Conservation (phyloP, 2,797 vertebrate species). For the Acanthurus tractus region DNA sequence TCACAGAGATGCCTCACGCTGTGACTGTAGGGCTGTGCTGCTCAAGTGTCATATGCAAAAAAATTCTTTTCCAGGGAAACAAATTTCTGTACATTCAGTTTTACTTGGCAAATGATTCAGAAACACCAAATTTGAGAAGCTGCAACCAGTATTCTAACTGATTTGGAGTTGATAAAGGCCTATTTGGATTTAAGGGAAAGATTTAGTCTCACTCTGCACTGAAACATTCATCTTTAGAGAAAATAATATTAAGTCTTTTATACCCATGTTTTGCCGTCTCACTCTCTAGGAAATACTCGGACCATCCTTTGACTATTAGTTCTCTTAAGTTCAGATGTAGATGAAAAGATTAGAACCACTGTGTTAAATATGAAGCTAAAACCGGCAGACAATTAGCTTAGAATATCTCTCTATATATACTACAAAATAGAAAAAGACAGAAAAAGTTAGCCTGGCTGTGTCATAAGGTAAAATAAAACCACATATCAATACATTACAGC, state of each 20-base stretch:
- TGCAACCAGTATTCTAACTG: neutral
- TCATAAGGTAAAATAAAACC: neutral
- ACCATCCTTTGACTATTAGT: too few species aligned
- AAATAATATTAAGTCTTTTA: neutral
- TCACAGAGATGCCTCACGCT: neutral
- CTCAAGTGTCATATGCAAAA: neutral
- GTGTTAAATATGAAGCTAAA: neutral
- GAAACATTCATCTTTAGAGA: neutral
- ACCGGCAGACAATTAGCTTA: neutral
- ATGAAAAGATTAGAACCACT: too few species aligned
- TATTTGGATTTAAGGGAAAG: neutral
- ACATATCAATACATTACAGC: too few species aligned
- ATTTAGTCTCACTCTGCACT: slow-evolving; percentile 11
- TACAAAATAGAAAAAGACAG: neutral
- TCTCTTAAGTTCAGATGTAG: too few species aligned
- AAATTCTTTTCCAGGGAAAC: too few species aligned
- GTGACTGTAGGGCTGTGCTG: slow-evolving; percentile 5
- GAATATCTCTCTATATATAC: neutral
- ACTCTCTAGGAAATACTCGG: too few species aligned
- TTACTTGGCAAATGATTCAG: slow-evolving; percentile 12
- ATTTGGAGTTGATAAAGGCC: slow-evolving; percentile 5
- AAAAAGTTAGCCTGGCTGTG: neutral
- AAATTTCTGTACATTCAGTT: slow-evolving; percentile 33
- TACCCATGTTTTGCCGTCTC: neutral
- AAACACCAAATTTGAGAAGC: neutral